These are phyloP conservation scores for Semnopithecus entellus DNA, from an alignment of 2,113 vertebrate genomes.

Conservation along the genomic window DNA sequence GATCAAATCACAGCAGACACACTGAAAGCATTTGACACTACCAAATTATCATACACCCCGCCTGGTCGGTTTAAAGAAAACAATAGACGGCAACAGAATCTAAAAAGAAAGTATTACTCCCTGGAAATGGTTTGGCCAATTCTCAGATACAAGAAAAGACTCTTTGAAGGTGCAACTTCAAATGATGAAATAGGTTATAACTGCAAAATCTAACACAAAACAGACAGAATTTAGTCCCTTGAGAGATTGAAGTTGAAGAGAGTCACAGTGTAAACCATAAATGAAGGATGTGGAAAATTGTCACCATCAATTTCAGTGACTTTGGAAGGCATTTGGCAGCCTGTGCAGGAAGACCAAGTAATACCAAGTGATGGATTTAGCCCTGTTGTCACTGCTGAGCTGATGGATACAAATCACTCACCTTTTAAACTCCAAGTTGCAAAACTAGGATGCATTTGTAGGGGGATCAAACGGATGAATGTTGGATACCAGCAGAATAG, in stretches of 20 bases:
- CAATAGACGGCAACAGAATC: neutral
- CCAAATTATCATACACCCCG: neutral
- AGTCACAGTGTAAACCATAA: constrained; percentile 55
- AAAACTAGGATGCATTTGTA: neutral
- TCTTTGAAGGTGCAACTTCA: neutral
- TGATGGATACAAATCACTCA: constrained; percentile 68
- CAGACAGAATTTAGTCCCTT: constrained; percentile 21
- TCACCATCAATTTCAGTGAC: constrained; percentile 64
- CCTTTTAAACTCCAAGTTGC: constrained; percentile 58
- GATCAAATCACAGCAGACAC: constrained; percentile 11
- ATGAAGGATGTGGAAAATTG: constrained; percentile 64
- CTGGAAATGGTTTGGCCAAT: neutral
- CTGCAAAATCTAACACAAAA: constrained; percentile 45
- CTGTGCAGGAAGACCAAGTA: constrained; percentile 36
- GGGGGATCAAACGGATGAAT: constrained; percentile 54
- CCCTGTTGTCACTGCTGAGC: constrained; percentile 43
- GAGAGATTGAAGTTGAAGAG: constrained; percentile 34
- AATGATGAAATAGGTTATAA: constrained; percentile 52
- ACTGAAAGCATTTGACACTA: neutral
- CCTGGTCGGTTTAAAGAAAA: constrained; percentile 1
- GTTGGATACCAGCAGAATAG: constrained; percentile 29
- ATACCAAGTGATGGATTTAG: constrained; percentile 66
- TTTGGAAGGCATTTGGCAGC: constrained; percentile 61
- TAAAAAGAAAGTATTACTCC: neutral
- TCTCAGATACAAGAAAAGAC: neutral